These are phyloP conservation scores for Leucophenga maculata DNA, from an alignment of 2,888 invertebrate genomes.

Conservation along the genomic window DNA sequence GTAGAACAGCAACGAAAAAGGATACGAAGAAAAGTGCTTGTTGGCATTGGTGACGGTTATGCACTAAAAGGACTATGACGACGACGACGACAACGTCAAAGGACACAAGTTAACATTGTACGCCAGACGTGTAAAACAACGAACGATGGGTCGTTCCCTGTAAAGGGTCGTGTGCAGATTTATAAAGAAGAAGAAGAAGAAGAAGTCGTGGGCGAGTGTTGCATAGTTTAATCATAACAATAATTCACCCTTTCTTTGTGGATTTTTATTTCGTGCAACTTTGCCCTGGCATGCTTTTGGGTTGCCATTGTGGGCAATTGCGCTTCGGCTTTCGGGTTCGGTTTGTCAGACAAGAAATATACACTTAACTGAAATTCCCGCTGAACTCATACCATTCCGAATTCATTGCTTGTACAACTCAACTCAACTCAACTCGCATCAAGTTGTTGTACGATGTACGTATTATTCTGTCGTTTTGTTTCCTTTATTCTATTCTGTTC, in stretches of 20 bases:
- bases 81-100: neutral
- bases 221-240: conserved; percentile 58
- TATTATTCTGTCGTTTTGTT: too few relatives aligned
- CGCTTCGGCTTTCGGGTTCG: neutral
- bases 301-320: neutral
- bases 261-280: conserved; percentile 16
- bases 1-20: too few relatives aligned
- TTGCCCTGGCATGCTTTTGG: neutral
- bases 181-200: neutral
- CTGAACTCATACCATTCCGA: neutral
- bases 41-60: conserved; percentile 21
- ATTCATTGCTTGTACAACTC: neutral
- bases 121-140: neutral
- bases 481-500: too few relatives aligned
- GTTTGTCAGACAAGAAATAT: conserved; percentile 42
- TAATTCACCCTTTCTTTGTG: conserved; percentile 60
- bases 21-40: neutral
- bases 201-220: conserved; percentile 31
- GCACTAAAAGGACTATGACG: neutral
- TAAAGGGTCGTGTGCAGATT: neutral
- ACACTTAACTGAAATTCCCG: conserved; percentile 23
- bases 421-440: neutral
- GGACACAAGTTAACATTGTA: neutral
- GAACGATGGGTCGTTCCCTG: neutral
- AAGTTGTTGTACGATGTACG: too few relatives aligned